These are phyloP conservation scores for Chalcosyrphus nemorum DNA, from an alignment of 2,888 invertebrate genomes.

Conservation along the genomic window DNA sequence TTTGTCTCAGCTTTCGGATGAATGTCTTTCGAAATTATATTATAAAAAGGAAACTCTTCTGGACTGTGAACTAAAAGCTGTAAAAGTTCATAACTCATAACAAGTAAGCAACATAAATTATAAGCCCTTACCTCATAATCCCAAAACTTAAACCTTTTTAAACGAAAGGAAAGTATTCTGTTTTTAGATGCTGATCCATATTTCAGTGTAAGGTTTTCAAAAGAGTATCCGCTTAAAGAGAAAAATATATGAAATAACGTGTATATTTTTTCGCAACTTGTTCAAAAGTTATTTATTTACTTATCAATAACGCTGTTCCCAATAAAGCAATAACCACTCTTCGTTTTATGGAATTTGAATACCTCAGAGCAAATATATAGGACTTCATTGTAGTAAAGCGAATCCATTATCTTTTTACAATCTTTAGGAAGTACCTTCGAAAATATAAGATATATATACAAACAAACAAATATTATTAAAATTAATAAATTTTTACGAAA, in stretches of 20 bases:
- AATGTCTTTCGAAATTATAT: constrained; percentile 21
- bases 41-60: constrained; percentile 45
- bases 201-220: constrained; percentile 20
- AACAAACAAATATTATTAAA: no score
- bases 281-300: constrained; percentile 39
- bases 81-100: no score
- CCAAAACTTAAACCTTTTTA: constrained; percentile 31
- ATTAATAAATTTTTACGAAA: no score
- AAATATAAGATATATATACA: no score
- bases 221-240: constrained; percentile 13
- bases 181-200: background rate
- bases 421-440: constrained; percentile 9
- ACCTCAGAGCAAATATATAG: constrained; percentile 52
- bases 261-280: background rate
- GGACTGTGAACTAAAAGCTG: constrained; percentile 49
- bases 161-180: constrained; percentile 10
- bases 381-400: constrained; percentile 25
- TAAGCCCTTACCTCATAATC: constrained; percentile 20
- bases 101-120: no score
- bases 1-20: background rate
- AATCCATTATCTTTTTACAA: constrained; percentile 13
- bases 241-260: background rate
- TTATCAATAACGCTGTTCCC: constrained; percentile 63
- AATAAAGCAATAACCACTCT: constrained; percentile 69
- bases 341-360: constrained; percentile 64